Percentiles rank a stretch among this genome's conserved stretches.
Conservation (phyloP, 2,113 vertebrate genomes). For the Lagopus leucura region DNA sequence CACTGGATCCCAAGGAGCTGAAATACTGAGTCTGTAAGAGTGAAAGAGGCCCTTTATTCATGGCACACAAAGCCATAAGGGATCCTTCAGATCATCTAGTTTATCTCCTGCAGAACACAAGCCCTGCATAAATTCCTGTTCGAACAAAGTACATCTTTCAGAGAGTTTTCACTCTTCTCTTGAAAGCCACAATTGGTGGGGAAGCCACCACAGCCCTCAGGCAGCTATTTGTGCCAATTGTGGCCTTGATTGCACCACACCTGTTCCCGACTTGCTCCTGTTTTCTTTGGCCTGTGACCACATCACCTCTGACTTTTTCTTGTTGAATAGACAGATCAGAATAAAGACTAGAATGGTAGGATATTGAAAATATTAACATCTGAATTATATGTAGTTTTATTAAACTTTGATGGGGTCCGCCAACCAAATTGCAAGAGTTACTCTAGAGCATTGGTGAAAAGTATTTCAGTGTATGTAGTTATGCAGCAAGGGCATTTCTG, state of each 20-base stretch:
- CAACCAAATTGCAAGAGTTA: neutral
- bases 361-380: neutral
- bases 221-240: neutral
- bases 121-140: slow-evolving; percentile 25
- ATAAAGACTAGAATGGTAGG: neutral
- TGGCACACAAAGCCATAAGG: slow-evolving; percentile 20
- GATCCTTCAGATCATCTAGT: slow-evolving; percentile 48
- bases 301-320: neutral
- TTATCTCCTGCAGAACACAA: slow-evolving; percentile 39
- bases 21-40: slow-evolving; percentile 23
- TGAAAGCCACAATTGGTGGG: neutral
- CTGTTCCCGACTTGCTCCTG: slow-evolving; percentile 21
- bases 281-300: slow-evolving; percentile 21
- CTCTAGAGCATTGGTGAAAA: neutral
- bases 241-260: neutral
- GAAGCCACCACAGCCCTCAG: neutral
- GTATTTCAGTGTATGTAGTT: neutral
- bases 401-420: neutral
- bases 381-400: neutral
- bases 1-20: neutral
- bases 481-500: neutral
- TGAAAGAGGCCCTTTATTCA: slow-evolving; percentile 59
- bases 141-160: neutral
- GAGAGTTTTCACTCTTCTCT: neutral
- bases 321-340: neutral